Percentiles rank a stretch among this genome's conserved stretches.
Evolutionary conservation across 1,140 invertebrate genomes (phyloP).

Genomic region (Archivesica marissinica): DNA sequence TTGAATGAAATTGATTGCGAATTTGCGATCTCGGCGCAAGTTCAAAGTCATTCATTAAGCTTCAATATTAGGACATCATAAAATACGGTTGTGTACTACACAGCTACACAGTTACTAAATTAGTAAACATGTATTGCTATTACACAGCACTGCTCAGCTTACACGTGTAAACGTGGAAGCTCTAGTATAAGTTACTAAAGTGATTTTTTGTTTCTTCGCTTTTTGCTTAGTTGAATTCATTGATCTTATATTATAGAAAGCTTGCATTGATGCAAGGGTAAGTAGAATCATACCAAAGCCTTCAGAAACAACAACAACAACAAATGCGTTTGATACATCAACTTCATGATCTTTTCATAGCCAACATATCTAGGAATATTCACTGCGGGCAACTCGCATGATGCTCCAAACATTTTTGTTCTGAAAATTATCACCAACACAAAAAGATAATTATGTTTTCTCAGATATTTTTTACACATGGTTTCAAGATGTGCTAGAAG

Average conservation of each 20-base stretch:
- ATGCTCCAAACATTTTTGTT: slow-evolving; percentile 34
- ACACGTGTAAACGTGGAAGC: too few species aligned
- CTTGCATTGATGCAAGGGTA: neutral
- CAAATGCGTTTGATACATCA: slow-evolving; percentile 24
- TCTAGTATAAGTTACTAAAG: neutral
- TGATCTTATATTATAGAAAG: neutral
- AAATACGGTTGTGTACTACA: too few species aligned
- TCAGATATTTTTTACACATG: neutral
- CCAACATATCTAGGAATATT: slow-evolving; percentile 12
- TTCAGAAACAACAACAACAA: slow-evolving; percentile 32
- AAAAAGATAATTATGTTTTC: neutral
- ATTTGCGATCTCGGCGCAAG: too few species aligned
- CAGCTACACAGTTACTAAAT: too few species aligned
- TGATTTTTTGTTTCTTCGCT: neutral
- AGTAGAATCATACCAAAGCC: slow-evolving; percentile 18
- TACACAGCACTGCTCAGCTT: too few species aligned
- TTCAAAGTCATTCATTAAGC: too few species aligned
- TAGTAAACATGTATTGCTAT: too few species aligned
- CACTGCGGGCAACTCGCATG: slow-evolving; percentile 16
- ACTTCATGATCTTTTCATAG: neutral
- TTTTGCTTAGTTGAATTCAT: neutral
- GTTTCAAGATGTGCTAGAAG: neutral
- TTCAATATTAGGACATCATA: too few species aligned
- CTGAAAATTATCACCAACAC: slow-evolving; percentile 37
- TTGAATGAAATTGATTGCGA: too few species aligned